A percentile compares a stretch with the other conserved stretches of the same genome.
phyloP scores from a whole-genome alignment of 2,888 invertebrate species.

The Hydrotaea cyrtoneurina region DNA sequence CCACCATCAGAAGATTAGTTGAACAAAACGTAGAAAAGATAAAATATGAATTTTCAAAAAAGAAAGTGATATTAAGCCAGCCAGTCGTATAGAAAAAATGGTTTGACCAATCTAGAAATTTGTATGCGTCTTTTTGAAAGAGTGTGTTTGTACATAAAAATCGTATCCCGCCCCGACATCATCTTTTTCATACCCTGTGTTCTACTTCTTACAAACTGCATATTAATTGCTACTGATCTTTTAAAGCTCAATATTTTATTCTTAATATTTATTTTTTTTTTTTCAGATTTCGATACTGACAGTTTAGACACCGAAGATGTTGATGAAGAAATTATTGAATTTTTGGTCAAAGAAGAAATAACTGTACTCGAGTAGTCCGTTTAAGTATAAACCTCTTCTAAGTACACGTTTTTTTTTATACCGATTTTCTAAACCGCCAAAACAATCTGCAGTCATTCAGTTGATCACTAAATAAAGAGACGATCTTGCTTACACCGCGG shows the following conservation, averaged over 20 bases:
- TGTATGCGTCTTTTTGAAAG: too few relatives aligned
- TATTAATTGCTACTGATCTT: too few relatives aligned
- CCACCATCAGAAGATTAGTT: too few relatives aligned
- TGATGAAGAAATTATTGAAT: slow-evolving; percentile 97
- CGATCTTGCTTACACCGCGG: slow-evolving; percentile 33
- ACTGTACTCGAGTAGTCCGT: slow-evolving; percentile 86
- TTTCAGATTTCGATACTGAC: slow-evolving; percentile 95
- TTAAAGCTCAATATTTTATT: neutral
- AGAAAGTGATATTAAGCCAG: too few relatives aligned
- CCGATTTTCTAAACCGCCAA: slow-evolving; percentile 26
- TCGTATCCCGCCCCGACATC: too few relatives aligned
- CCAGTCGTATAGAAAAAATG: too few relatives aligned
- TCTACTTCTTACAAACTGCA: too few relatives aligned
- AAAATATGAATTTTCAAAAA: too few relatives aligned
- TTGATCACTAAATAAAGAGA: slow-evolving; percentile 30
- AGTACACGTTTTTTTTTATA: slow-evolving; percentile 37
- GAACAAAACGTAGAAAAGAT: too few relatives aligned
- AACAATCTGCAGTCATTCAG: slow-evolving; percentile 41
- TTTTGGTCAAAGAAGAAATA: slow-evolving; percentile 98
- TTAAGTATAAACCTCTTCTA: slow-evolving; percentile 39
- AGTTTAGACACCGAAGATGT: slow-evolving; percentile 94
- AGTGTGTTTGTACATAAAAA: too few relatives aligned
- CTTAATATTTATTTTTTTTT: slow-evolving; percentile 68
- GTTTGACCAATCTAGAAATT: too few relatives aligned
- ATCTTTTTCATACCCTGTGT: too few relatives aligned